phyloP scores from a whole-genome alignment of 2,797 vertebrate species.

The Syngnathus rostellatus region DNA sequence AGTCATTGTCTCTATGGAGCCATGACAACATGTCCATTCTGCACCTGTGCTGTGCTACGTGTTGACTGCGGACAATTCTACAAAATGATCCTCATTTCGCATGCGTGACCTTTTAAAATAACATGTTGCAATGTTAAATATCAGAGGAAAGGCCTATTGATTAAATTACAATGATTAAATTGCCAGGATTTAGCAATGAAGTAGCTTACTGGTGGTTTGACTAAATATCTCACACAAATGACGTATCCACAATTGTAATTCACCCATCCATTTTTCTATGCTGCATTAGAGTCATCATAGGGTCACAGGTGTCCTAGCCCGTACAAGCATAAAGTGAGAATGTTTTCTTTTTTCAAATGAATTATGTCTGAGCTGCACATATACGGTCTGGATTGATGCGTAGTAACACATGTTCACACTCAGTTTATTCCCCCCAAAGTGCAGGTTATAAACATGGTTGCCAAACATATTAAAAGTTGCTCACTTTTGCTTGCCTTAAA shows the following conservation, averaged over 20 bases:
- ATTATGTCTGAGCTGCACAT: not conserved
- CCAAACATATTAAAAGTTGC: not conserved
- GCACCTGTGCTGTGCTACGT: not conserved
- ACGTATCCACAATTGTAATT: too few species aligned
- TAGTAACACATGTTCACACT: slow-evolving; percentile 2
- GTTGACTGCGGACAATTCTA: not conserved
- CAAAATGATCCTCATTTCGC: not conserved
- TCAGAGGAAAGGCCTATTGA: too few species aligned
- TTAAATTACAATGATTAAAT: not conserved
- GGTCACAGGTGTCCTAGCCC: not conserved
- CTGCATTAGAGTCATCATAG: not conserved
- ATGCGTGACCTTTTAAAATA: not conserved
- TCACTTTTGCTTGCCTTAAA: slow-evolving; percentile 1
- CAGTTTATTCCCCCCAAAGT: not conserved
- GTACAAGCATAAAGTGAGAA: not conserved
- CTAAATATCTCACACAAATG: too few species aligned
- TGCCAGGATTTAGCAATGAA: not conserved
- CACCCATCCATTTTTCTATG: not conserved
- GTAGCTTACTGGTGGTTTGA: not conserved
- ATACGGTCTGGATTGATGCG: not conserved
- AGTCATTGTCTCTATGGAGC: not conserved
- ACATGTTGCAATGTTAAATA: not conserved
- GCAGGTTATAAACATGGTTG: slow-evolving; percentile 3
- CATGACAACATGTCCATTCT: not conserved
- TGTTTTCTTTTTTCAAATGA: not conserved